phyloP scores from a whole-genome alignment of 2,797 vertebrate species.

The Synanceia verrucosa region DNA sequence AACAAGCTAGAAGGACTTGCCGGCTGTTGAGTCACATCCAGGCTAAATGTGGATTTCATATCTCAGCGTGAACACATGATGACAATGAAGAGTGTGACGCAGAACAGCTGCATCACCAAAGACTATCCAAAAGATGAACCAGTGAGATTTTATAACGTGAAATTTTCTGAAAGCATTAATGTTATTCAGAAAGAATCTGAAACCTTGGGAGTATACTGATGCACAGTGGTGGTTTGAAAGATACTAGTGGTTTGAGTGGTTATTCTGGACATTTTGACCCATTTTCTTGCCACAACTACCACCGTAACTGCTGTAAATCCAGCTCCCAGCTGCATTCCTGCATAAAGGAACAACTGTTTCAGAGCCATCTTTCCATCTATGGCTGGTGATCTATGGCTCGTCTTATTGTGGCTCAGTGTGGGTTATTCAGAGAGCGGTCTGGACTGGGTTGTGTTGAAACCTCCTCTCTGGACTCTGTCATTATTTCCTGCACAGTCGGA shows the following conservation, averaged over 20 bases:
- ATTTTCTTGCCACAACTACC: not conserved
- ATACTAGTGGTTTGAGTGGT: not conserved
- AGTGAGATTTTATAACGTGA: not conserved
- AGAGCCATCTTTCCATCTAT: not conserved
- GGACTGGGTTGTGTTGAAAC: slow-evolving; percentile 20
- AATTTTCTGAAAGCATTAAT: not conserved
- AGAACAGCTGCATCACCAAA: slow-evolving; percentile 35
- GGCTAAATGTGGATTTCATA: slow-evolving; percentile 18
- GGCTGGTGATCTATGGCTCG: not conserved
- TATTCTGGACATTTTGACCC: not conserved
- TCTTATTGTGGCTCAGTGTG: slow-evolving; percentile 6
- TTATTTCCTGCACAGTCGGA: slow-evolving; percentile 32
- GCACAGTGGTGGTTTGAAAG: not conserved
- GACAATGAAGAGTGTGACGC: slow-evolving; percentile 17
- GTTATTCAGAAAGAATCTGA: not conserved
- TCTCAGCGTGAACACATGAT: slow-evolving; percentile 18
- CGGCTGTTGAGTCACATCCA: slow-evolving; percentile 65
- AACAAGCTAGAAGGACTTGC: slow-evolving; percentile 22
- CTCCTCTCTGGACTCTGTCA: slow-evolving; percentile 24
- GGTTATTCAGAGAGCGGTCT: slow-evolving; percentile 23
- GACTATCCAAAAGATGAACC: not conserved
- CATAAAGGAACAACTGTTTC: not conserved
- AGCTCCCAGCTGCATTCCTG: not conserved
- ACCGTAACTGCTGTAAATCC: not conserved
- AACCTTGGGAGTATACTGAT: not conserved